These are phyloP conservation scores for Ectemnius lituratus DNA, from an alignment of 2,888 invertebrate species.

Conservation along the genomic window DNA sequence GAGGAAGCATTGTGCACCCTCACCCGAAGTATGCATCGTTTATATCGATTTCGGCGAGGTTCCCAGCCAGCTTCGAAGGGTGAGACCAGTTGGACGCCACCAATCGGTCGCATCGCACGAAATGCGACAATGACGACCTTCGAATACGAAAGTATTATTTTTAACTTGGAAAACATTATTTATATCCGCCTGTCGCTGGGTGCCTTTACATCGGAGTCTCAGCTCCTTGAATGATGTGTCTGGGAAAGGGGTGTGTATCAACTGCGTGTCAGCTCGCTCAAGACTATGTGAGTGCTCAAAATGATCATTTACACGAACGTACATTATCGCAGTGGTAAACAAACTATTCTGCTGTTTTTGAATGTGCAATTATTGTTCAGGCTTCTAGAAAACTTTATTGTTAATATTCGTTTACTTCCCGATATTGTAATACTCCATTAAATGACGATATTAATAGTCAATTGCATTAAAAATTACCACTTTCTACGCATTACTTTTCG, in stretches of 20 bases:
- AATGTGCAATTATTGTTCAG: too few relatives aligned
- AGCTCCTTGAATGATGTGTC: conserved; percentile 25
- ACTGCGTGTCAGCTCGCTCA: conserved; percentile 12
- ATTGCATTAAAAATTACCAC: too few relatives aligned
- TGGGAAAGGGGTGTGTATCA: conserved; percentile 11
- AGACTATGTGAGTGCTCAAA: conserved; percentile 27
- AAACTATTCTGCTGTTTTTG: too few relatives aligned
- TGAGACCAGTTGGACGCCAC: conserved; percentile 20
- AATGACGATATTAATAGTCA: too few relatives aligned
- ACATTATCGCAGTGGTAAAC: too few relatives aligned
- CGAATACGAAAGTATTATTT: neutral
- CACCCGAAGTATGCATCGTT: conserved; percentile 33
- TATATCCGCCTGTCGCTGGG: neutral
- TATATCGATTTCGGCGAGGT: conserved; percentile 55
- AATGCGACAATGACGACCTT: conserved; percentile 1
- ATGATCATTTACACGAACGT: neutral
- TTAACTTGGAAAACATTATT: neutral
- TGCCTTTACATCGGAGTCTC: neutral
- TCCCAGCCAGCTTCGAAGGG: conserved; percentile 25
- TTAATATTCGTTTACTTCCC: too few relatives aligned
- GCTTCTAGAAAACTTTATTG: too few relatives aligned
- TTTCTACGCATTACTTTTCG: too few relatives aligned
- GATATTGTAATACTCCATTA: too few relatives aligned
- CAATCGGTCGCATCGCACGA: conserved; percentile 13
- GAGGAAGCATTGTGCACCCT: too few relatives aligned